Evolutionary conservation across 2,888 invertebrate genomes (phyloP).

Genomic region (Apodemia hepburni): DNA sequence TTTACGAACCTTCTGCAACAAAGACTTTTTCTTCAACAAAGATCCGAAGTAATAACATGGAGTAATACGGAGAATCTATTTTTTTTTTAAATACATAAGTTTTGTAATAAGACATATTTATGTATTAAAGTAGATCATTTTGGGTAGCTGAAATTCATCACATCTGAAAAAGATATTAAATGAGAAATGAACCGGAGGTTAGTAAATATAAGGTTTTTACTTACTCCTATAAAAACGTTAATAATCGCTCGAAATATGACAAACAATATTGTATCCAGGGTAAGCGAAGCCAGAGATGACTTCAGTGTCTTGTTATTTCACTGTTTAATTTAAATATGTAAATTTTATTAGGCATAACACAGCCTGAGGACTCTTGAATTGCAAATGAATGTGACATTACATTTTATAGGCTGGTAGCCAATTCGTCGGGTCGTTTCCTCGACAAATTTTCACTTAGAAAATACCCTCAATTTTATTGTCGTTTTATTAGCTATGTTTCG

Average conservation of each 20-base stretch:
- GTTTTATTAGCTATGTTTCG: slow-evolving; percentile 42
- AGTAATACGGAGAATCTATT: too few species aligned
- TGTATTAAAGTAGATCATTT: too few species aligned
- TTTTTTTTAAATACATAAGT: too few species aligned
- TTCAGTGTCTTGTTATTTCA: slow-evolving; percentile 75
- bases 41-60: too few species aligned
- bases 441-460: slow-evolving; percentile 72
- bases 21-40: too few species aligned
- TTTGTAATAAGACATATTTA: too few species aligned
- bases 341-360: slow-evolving; percentile 80
- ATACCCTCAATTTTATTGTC: slow-evolving; percentile 51
- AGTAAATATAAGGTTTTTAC: background rate
- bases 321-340: slow-evolving; percentile 80
- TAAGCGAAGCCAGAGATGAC: slow-evolving; percentile 61
- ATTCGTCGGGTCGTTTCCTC: slow-evolving; percentile 71
- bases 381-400: slow-evolving; percentile 79
- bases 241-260: slow-evolving; percentile 3
- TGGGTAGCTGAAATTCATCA: too few species aligned
- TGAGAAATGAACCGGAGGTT: background rate
- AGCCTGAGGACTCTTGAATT: slow-evolving; percentile 76
- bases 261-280: slow-evolving; percentile 37
- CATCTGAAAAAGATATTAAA: too few species aligned
- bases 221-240: slow-evolving; percentile 1
- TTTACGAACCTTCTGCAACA: too few species aligned
- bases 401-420: slow-evolving; percentile 77